Evolutionary conservation across 2,888 invertebrate species (phyloP), one percentile per base, ranked within the genome.

Genomic region (Sphaerophoria rueppellii): DNA sequence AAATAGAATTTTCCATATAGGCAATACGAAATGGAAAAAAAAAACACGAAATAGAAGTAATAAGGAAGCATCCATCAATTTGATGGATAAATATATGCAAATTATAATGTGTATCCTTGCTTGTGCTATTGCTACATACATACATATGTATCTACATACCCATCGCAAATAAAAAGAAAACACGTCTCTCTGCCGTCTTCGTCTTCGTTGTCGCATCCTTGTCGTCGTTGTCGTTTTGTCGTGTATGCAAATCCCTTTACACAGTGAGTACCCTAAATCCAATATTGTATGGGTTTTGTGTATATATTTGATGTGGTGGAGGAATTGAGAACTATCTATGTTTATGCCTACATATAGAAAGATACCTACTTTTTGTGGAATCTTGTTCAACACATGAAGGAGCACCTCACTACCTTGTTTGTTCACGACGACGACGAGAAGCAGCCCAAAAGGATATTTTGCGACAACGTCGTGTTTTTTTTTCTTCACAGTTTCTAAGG

Each of bases 1-100:
- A 81, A 85, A 85, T 85, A 76, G 76, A 81, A 81, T 85, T 69
- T 85, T 81, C 73, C 65, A 65, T 52, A 81, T 80, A 76, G 85
- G 85, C 85, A 80, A 81, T 76, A 85, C 54, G 73, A 67, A 50
- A 54, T 37, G 54, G 54, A 34, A 65, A 24, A 79, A 73, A 61
- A 43, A 60, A 72, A 73, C 61, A 73, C 40, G 57, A 60, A 69
- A 75, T 55, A 58, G 67, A 69, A 75, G 63, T 77, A 81, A 85
- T 80, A 85, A 85, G 76, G 90, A 90, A 89, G 90, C 91, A 91
- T 91, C 91, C 91, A 91, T 91, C 91, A 91, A 91, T 90, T 91
- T 91, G 91, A 91, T 90, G 91, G 90, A 91, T 91, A 91, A 91
- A 91, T 91, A 91, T 90, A 91, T 91, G 91, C 91, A 91, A 91